phyloP scores from a whole-genome alignment of 2,888 invertebrate species.

The Callimorpha dominula region DNA sequence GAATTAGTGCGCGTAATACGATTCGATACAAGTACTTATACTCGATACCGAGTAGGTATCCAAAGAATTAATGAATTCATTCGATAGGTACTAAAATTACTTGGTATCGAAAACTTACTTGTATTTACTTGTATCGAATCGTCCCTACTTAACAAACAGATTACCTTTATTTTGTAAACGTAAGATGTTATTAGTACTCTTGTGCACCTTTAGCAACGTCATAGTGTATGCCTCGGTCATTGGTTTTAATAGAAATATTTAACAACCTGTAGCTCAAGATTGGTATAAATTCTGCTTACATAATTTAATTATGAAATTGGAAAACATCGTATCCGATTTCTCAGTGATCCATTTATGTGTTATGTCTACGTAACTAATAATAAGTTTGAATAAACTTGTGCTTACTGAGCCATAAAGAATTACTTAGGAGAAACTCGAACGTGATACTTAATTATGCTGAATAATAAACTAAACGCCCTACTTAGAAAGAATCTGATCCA shows the following conservation, averaged over 20 bases:
- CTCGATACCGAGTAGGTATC: too few species aligned
- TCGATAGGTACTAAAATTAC: too few species aligned
- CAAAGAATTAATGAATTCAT: too few species aligned
- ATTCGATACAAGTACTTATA: too few species aligned
- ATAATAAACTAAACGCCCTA: neutral
- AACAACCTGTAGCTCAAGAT: neutral
- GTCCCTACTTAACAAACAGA: too few species aligned
- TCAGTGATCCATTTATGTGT: neutral
- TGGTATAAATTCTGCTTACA: neutral
- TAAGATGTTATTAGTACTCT: too few species aligned
- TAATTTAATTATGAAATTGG: neutral
- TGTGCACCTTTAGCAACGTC: too few species aligned
- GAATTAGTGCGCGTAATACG: too few species aligned
- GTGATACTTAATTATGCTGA: slow-evolving; percentile 4
- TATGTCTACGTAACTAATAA: neutral
- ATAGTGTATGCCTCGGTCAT: too few species aligned
- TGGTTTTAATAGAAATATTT: neutral
- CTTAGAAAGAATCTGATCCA: slow-evolving; percentile 1
- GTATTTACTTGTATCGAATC: too few species aligned
- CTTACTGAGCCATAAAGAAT: neutral
- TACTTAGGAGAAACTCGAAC: slow-evolving; percentile 2
- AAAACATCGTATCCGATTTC: neutral
- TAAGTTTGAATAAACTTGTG: neutral
- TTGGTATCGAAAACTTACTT: too few species aligned
- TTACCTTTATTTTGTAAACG: too few species aligned